Base-by-base conservation (phyloP, 2,113 vertebrate genomes). In the Hirundichthys speculiger region DNA sequence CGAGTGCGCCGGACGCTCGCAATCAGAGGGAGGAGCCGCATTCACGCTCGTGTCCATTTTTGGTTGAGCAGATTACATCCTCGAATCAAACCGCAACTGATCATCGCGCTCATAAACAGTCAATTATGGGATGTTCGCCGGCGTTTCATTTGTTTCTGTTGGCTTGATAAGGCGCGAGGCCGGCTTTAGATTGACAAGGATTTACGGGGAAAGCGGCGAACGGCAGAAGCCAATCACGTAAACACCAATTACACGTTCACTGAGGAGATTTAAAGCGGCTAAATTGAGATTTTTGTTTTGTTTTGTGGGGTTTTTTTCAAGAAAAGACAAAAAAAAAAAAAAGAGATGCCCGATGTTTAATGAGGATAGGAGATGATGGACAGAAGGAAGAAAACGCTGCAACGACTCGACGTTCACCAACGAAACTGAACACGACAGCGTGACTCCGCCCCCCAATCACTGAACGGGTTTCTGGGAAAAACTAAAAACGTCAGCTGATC, bases 81-180 rank as follows among this genome's bases (percentile, higher is more conserved):
- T 77, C 61, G 41, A 93, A 93, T 92, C 89, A 89, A 90, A 89
- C 84, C 79, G 79, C 13, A 86, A 81, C 88, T 89, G 89, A 90
- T 87, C 89, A 93, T 92, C 82, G 84, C 77, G 86, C 87, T 82
- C 87, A 87, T 86, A 87, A 89, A 90, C 91, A 93, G 91, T 91
- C 91, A 93, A 93, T 93, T 91, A 93, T 87, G 80, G 88, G 76
- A 90, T 93, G 91, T 93, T 92, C 91, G 92, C 86, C 75, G 79
- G 77, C 80, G 45, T 46, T 21, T 77, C 78, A 73, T 91, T 92
- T 87, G 75, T 87, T 88, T 90, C 89, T 77, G 83, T 86, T 89
- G 52, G 86, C 89, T 87, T 87, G 91, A 91, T 94, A 92, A 91
- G 83, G 60, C 52, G 62, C 77, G 59, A 74, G 62, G 56, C 69